These are phyloP conservation scores for Oligia latruncula DNA, from an alignment of 2,888 invertebrate genomes.

Conservation along the genomic window DNA sequence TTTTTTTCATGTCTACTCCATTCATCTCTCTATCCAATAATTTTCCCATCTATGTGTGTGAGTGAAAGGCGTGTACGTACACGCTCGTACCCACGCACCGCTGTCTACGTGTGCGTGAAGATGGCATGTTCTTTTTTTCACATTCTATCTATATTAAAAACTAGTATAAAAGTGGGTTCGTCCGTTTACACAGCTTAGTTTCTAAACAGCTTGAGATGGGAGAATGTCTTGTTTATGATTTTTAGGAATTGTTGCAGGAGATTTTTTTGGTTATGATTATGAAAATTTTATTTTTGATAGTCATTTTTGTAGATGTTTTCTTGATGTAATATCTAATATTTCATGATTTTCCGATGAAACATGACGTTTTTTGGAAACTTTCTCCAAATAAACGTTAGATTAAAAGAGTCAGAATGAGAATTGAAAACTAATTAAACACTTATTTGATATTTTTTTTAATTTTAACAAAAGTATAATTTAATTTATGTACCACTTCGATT, in stretches of 20 bases:
- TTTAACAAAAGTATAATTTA: background rate
- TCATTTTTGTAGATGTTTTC: background rate
- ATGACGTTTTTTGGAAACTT: background rate
- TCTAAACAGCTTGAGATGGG: conserved; percentile 71
- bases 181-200: conserved; percentile 78
- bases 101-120: conserved; percentile 77
- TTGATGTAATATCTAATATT: background rate
- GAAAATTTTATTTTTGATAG: background rate
- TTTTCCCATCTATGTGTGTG: conserved; percentile 72
- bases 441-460: background rate
- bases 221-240: conserved; percentile 72
- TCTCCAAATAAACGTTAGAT: background rate
- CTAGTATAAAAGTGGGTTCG: conserved; percentile 84
- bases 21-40: conserved; percentile 65
- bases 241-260: conserved; percentile 43
- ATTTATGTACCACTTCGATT: no score
- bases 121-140: conserved; percentile 80
- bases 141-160: conserved; percentile 80
- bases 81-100: conserved; percentile 71
- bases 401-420: background rate
- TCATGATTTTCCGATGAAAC: background rate
- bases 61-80: conserved; percentile 86
- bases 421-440: background rate
- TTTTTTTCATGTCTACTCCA: conserved; percentile 67
- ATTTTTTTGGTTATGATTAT: background rate